Evolutionary conservation across 2,797 vertebrate species (phyloP).

Genomic region (Acrocephalus scirpaceus): DNA sequence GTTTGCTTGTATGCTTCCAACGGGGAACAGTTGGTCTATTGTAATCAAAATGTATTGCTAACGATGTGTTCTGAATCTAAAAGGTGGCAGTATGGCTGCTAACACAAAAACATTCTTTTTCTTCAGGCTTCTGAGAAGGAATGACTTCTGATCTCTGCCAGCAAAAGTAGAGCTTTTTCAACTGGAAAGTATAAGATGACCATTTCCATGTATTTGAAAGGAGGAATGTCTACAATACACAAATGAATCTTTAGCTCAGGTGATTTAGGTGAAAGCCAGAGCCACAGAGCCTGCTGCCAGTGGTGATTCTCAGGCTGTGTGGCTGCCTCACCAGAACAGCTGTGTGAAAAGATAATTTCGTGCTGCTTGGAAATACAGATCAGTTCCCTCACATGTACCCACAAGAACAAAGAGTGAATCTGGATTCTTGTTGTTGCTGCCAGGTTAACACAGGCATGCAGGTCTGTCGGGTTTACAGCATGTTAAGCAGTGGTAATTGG

Average conservation of each 20-base stretch:
- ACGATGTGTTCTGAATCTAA: slow-evolving; percentile 15
- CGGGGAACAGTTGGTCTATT: slow-evolving; percentile 41
- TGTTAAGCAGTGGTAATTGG: neutral
- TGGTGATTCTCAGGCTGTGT: neutral
- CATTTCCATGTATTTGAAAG: neutral
- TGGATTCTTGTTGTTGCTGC: neutral
- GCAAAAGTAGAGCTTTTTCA: neutral
- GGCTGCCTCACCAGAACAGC: neutral
- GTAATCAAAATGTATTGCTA: slow-evolving; percentile 13
- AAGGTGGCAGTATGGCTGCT: neutral
- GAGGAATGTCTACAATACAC: neutral
- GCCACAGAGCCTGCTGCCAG: neutral
- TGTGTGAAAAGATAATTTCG: neutral
- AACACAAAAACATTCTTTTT: neutral
- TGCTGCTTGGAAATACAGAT: neutral
- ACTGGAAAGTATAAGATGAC: neutral
- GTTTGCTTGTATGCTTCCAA: slow-evolving; percentile 10
- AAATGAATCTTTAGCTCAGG: neutral
- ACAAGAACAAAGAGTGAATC: neutral
- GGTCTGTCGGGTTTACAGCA: neutral
- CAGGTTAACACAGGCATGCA: fast-evolving
- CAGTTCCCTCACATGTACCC: neutral
- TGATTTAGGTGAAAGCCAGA: neutral
- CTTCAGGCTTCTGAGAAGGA: neutral
- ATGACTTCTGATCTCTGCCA: neutral